A percentile compares a stretch with the other conserved stretches of the same genome.
These are phyloP conservation scores for Drosophila insularis DNA, from an alignment of 1,140 invertebrate genomes.

Conservation along the genomic window DNA sequence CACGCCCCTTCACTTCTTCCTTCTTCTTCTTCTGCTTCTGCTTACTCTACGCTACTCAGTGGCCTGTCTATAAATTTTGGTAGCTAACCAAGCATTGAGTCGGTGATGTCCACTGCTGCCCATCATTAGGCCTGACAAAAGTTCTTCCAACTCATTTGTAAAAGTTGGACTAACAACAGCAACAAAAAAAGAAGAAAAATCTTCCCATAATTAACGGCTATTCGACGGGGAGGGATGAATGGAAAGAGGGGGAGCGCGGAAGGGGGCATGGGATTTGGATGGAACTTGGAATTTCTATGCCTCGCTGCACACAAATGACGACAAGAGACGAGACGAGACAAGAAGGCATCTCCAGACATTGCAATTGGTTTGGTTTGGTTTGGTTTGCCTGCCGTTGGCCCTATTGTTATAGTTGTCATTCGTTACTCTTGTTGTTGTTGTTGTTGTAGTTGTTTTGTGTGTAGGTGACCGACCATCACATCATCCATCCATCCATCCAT, in stretches of 20 bases:
- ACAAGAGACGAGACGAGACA: conserved; percentile 16
- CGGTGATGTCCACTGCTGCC: conserved; percentile 34
- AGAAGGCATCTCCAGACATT: conserved; percentile 45
- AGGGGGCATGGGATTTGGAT: not conserved
- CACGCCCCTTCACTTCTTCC: not conserved
- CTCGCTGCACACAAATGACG: conserved; percentile 75
- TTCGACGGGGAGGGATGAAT: not conserved
- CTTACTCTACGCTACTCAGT: conserved; percentile 1
- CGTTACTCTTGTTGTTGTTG: conserved; percentile 27
- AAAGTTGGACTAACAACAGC: conserved; percentile 15
- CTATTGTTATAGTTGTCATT: conserved; percentile 74
- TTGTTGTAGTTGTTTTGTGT: conserved; percentile 52
- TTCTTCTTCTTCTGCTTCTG: not conserved
- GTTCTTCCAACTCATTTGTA: conserved; percentile 74
- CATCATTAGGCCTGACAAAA: conserved; percentile 79
- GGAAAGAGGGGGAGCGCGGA: not conserved
- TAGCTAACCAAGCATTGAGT: conserved; percentile 67
- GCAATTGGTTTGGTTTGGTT: conserved; percentile 50
- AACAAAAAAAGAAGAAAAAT: conserved; percentile 42
- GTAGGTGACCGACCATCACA: conserved; percentile 58
- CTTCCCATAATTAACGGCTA: conserved; percentile 78
- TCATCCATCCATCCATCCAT: conserved; percentile 14
- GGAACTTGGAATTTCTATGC: conserved; percentile 68
- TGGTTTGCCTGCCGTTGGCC: conserved; percentile 37
- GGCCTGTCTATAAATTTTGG: conserved; percentile 52